Conservation (phyloP, 2,113 vertebrate species). For the Macquaria ambigua region DNA sequence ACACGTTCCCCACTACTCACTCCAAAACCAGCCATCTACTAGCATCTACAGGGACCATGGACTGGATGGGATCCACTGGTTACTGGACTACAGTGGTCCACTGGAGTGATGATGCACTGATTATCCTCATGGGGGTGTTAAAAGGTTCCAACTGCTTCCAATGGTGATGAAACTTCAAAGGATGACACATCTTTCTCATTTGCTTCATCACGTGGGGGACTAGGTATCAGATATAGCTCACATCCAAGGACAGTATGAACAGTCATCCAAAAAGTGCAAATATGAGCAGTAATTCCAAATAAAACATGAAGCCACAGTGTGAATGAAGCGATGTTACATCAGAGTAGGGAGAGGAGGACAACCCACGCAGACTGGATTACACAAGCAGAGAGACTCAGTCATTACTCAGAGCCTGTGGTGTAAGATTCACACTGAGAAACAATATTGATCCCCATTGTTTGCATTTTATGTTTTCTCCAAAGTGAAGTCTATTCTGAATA, state of each 20-base stretch:
- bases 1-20: not conserved
- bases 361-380: not conserved
- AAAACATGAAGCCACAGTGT: not conserved
- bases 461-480: not conserved
- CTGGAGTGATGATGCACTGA: too few relatives aligned
- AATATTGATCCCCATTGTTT: conserved; percentile 12
- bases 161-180: not conserved
- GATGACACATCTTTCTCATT: not conserved
- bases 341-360: not conserved
- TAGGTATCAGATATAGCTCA: not conserved
- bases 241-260: not conserved
- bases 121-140: not conserved
- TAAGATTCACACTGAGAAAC: not conserved
- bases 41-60: not conserved
- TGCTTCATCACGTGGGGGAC: not conserved
- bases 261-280: not conserved
- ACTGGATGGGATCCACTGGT: not conserved
- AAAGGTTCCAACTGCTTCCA: not conserved
- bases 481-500: not conserved
- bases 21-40: not conserved
- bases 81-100: too few relatives aligned
- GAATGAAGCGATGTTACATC: not conserved
- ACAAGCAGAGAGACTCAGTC: conserved; percentile 13
- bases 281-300: not conserved
- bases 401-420: not conserved